Evolutionary conservation across 2,797 vertebrate species (phyloP).

Genomic region (Peromyscus eremicus): DNA sequence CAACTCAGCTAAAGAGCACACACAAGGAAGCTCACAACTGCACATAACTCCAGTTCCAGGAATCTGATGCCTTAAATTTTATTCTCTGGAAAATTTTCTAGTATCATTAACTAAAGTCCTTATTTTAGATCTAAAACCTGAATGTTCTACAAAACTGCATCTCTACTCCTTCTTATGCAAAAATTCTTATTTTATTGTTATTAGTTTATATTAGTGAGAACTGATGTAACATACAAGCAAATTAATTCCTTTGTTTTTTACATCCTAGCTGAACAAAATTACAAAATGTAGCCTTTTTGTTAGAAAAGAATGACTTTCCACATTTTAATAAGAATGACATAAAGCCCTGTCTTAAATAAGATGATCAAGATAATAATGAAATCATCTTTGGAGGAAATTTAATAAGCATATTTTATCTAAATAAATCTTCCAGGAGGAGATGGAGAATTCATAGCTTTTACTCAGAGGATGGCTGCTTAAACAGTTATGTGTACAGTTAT

Average conservation of each 20-base stretch:
- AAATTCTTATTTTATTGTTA: not conserved
- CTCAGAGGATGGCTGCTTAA: constrained; percentile 52
- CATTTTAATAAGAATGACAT: not conserved
- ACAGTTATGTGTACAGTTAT: not conserved
- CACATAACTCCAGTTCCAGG: not conserved
- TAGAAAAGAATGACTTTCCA: not conserved
- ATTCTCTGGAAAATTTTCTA: not conserved
- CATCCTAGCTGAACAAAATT: not conserved
- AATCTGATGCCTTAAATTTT: not conserved
- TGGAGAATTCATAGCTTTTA: constrained; percentile 82
- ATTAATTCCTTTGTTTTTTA: not conserved
- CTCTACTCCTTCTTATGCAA: not conserved
- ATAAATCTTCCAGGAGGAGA: constrained; percentile 86
- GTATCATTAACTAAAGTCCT: not conserved
- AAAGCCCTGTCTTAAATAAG: not conserved
- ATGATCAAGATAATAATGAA: constrained; percentile 21
- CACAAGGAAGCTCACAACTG: not conserved
- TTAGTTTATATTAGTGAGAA: not conserved
- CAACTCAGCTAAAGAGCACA: not conserved
- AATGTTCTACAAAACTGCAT: not conserved
- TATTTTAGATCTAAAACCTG: not conserved
- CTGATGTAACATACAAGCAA: not conserved
- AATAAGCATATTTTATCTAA: constrained; percentile 87
- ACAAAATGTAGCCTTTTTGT: not conserved
- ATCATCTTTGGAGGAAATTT: constrained; percentile 77